Evolutionary conservation across 1,140 invertebrate species (phyloP), one percentile per base, ranked within the genome.

Genomic region (Drosophila sp.): DNA sequence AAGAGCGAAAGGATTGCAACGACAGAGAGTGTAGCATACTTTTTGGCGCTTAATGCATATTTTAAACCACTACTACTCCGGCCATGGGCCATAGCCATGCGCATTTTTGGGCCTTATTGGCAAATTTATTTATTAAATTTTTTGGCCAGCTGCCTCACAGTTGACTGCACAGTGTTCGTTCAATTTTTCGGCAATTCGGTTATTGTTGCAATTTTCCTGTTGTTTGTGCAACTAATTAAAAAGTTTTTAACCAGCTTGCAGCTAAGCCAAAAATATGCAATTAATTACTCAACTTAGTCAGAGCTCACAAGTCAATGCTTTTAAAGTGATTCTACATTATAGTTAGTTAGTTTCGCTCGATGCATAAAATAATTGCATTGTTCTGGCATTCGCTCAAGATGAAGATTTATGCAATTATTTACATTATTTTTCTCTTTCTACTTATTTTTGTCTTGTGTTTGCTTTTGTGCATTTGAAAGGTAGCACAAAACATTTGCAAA

Each of bases 41-140:
- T 89, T 72, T 72, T 57, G 60, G 50, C 63, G 71, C 80, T 80
- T 85, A 89, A 90, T 90, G 74, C 68, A 90, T 89, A 89, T 85
- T 90, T 89, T 79, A 89, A 89, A 75, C 68, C 68, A 65, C 71
- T 83, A 17, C 17, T 17, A 17, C 17, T 56, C 58, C 23, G 62
- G 74, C 70, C 40, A 61, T 60, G 41, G 64, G 67, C 64, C 50
- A 54, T 66, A 62, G 75, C 58, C 67, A 70, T 64, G 58, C 66
- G 73, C 80, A 89, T 75, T 80, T 87, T 89, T 80, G 29, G 84
- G 84, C 68, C 23, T 89, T 90, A 87, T 87, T 89, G 84, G 58
- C 63, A 87, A 84, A 87, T 84, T 87, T 87, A 89, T 87, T 89
- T 89, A 87, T 87, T 89, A 89, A 87, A 89, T 89, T 50, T 17